Base-by-base conservation (phyloP, 2,113 vertebrate species). In the Catharus bicknelli region DNA sequence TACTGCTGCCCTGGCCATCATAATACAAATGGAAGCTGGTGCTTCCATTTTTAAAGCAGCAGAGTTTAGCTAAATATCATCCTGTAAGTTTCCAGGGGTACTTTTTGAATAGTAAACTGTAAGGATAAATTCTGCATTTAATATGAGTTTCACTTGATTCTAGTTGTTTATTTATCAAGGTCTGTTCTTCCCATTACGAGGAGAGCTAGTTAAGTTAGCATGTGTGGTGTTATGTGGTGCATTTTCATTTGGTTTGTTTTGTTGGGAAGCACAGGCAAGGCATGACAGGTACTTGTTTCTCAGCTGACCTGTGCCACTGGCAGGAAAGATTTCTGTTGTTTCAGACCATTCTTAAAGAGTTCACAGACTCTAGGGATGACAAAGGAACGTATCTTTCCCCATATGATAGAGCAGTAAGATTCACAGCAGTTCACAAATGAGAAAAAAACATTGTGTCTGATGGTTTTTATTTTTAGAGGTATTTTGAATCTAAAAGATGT, bases 171-270 rank as follows among this genome's bases (percentile, higher is more conserved):
- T 78, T 80, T 68, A 29, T 63, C 0, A 5, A 21, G 22, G 55
- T 19, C 18, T 59, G 16, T 29, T 88, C n/a, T 42, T 69, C 16
- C 47, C 6, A 1, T 63, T 69, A 30, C 3, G 6, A 51, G 26
- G 40, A 67, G 47, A 61, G 43, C 61, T 64, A 6, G 32, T 48
- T n/a, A 21, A 40, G 16, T 43, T 15, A 25, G 26, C 21, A 7
- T 1, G 7, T 29, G 5, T 72, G 38, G 3, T 54, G 20, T 50
- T 63, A 14, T 1, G 4, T 29, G 18, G 47, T 43, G 5, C 2
- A 2, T 42, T 90, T 83, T 77, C 5, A 8, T 84, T 57, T 43
- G 38, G 53, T 69, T 58, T 69, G 16, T 36, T 82, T 64, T 83
- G 38, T 36, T 72, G 32, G 36, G 13, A 48, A 30, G 19, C 67